Base-by-base conservation (phyloP, 2,113 vertebrate species). In the Dunckerocampus dactyliophorus region DNA sequence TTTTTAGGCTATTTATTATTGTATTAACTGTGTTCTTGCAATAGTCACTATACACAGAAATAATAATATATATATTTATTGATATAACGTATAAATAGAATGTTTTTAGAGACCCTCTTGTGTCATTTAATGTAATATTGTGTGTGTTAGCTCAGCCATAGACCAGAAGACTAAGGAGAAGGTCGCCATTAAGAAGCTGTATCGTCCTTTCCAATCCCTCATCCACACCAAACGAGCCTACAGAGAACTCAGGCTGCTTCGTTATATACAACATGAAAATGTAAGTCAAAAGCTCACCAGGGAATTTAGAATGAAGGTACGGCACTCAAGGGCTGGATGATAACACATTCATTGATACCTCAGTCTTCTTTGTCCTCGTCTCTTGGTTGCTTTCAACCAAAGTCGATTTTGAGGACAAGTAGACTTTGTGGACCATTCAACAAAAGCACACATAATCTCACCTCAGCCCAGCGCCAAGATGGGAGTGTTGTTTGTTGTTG, bases 171-270 rank as follows among this genome's bases (percentile, higher is more conserved):
- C 88, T 10, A 89, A 88, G 51, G 89, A 92, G 54, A 90, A 89
- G 48, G 91, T 93, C 47, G 92, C 92, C 65, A 90, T 93, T 60
- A 93, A 93, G 82, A 93, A 93, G 73, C 79, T 93, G 20, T 86
- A 90, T 49, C 88, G 91, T 24, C 91, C 92, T 1, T 93, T 93
- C 79, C 91, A 92, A 83, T 93, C 92, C 8, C 78, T 92, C 60
- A 85, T 88, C 69, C 91, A 91, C 0, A 71, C 91, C 39, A 91
- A 91, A 45, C 81, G 92, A 17, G 89, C 90, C 2, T 93, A 92
- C 74, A 84, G 92, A 47, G 92, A 93, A 10, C 90, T 93, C 15
- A 28, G 88, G 8, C 88, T 92, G n/a, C 87, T 93, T 6, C 88
- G 89, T 2, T 79, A 92, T 56, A 93, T 91, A 74, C 88, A 88